These are phyloP conservation scores for Drosophila bipectinata DNA, from an alignment of 1,140 invertebrate genomes.

Conservation along the genomic window DNA sequence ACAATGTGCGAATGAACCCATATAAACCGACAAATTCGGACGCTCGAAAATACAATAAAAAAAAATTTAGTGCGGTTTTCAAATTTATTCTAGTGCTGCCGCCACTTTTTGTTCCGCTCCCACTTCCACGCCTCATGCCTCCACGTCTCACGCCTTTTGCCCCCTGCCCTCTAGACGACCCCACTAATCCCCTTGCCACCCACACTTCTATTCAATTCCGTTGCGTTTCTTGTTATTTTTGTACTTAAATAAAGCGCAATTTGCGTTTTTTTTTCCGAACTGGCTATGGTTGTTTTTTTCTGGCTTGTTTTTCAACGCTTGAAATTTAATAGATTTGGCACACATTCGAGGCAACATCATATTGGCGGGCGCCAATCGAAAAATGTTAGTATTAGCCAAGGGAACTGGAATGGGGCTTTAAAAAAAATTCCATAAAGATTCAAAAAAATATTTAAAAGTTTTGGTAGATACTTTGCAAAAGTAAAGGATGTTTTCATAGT, in stretches of 20 bases:
- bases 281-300: constrained; percentile 11
- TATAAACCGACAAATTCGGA: constrained; percentile 52
- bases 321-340: constrained; percentile 83
- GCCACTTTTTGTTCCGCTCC: constrained; percentile 18
- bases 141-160: neutral
- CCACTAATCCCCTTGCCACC: constrained; percentile 17
- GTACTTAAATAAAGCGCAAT: constrained; percentile 81
- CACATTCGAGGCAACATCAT: constrained; percentile 66
- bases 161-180: neutral
- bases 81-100: constrained; percentile 59
- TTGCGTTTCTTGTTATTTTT: constrained; percentile 72
- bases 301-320: constrained; percentile 73
- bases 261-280: constrained; percentile 32
- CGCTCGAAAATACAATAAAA: constrained; percentile 29
- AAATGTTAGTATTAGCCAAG: constrained; percentile 50
- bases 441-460: no score
- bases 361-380: constrained; percentile 39
- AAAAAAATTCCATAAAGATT: neutral
- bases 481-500: no score
- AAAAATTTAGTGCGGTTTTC: constrained; percentile 60
- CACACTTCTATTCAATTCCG: constrained; percentile 32
- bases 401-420: neutral
- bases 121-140: constrained; percentile 5
- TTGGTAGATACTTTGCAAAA: no score
- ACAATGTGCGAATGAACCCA: constrained; percentile 62